These are phyloP conservation scores for Chloroceryle aenea DNA, from an alignment of 2,113 vertebrate genomes.

Conservation along the genomic window DNA sequence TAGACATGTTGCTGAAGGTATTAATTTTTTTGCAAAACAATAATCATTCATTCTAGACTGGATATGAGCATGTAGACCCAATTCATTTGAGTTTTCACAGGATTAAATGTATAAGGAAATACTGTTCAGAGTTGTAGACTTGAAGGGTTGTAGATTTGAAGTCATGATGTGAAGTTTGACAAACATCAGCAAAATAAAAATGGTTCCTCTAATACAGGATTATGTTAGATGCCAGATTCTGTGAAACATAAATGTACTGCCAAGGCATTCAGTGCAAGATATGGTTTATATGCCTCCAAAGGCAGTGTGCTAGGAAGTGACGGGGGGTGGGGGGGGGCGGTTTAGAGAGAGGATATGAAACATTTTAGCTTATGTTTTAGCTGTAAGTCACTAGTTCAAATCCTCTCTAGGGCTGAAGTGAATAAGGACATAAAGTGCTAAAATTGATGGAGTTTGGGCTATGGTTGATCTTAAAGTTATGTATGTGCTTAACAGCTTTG, in stretches of 20 bases:
- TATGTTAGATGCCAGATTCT: background rate
- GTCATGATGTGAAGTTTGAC: background rate
- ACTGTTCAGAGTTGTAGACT: background rate
- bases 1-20: background rate
- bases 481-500: constrained; percentile 32
- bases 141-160: background rate
- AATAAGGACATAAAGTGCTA: background rate
- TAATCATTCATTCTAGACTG: background rate
- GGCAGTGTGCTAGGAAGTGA: background rate
- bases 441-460: background rate
- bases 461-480: background rate
- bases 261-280: background rate
- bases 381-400: constrained; percentile 11
- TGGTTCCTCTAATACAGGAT: background rate
- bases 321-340: too few relatives aligned
- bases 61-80: background rate
- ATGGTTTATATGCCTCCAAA: background rate
- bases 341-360: constrained; percentile 7
- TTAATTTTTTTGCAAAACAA: background rate
- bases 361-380: constrained; percentile 37
- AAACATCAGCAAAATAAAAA: background rate
- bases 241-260: background rate
- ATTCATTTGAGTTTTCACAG: background rate
- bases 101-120: background rate
- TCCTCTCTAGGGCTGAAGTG: background rate